These are phyloP conservation scores for Steinernema carpocapsae DNA, from an alignment of 2,888 invertebrate genomes.

Conservation along the genomic window DNA sequence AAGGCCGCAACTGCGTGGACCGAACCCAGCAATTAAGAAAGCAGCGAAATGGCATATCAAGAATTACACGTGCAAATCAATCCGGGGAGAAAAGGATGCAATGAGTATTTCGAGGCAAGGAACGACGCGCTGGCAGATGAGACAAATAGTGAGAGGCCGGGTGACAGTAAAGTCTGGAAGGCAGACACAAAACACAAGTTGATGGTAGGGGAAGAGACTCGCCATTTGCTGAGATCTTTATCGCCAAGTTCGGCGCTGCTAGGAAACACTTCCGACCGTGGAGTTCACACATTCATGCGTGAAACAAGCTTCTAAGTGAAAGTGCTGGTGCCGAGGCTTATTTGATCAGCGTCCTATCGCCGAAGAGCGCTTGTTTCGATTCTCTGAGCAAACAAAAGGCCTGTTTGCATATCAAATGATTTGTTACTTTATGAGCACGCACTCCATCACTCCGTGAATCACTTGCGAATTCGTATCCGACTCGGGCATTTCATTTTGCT, in stretches of 20 bases:
- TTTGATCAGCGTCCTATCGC: slow-evolving; percentile 25
- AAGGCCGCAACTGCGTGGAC: not conserved
- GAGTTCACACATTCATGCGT: no score
- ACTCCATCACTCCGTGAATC: not conserved
- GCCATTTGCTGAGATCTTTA: no score
- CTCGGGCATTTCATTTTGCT: slow-evolving; percentile 31
- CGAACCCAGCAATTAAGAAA: not conserved
- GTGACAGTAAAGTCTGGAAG: not conserved
- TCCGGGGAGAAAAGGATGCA: no score
- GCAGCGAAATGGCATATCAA: no score
- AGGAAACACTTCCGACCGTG: no score
- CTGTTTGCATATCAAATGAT: slow-evolving; percentile 12
- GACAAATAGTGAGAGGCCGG: not conserved
- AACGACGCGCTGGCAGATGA: no score
- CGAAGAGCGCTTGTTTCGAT: slow-evolving; percentile 25
- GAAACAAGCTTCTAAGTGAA: no score
- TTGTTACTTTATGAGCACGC: slow-evolving; percentile 22
- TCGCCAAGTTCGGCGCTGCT: no score
- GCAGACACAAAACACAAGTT: not conserved
- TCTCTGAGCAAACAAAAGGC: not conserved
- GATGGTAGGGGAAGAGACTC: no score
- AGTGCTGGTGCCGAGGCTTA: not conserved
- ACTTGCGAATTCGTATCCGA: slow-evolving; percentile 26
- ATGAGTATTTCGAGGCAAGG: no score
- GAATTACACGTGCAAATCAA: no score